Base-by-base conservation (phyloP, 2,113 vertebrate species). In the Crotophaga sulcirostris region DNA sequence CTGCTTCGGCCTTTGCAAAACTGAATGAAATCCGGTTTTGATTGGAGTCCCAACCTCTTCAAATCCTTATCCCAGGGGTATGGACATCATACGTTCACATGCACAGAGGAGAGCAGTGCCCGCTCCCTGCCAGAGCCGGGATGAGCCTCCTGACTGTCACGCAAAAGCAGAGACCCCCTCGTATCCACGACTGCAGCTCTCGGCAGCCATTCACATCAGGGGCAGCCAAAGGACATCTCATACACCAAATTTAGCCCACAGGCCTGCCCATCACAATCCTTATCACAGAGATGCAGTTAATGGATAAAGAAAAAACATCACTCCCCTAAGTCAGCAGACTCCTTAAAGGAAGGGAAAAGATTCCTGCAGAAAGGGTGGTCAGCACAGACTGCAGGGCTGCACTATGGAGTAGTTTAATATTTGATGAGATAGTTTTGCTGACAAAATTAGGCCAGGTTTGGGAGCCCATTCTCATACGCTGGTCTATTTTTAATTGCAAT, bases 1-100 rank as follows among this genome's bases (percentile, higher is more conserved):
- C 34, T 10, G 33, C 18, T 66, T 13, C 4, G 12, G 42, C 19
- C 55, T 33, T 11, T 33, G 25, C 13, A 47, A 47, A 72, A 40
- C 59, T 4, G 0, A 54, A 47, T 1, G 3, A 51, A 38, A 20
- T 2, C 12, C 0, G 3, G 36, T 2, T 80, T 40, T 31, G 42
- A 34, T 0, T 4, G 9, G 38, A n/a, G 45, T n/a, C 20, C 38
- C 20, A 13, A 1, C 2, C 36, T 59, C 78, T 28, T 24, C 33
- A 31, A 54, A 7, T 11, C 24, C 45, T 69, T 55, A 12, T 40
- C 49, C n/a, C 19, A 3, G 13, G 2, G 5, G 54, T 16, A 25
- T 1, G 1, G 51, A 19, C 52, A 62, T 17, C 47, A 16, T 10
- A 34, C 2, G 1, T 14, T 17, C 55, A 7, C 0, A 0, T 14